phyloP scores from a whole-genome alignment of 2,888 invertebrate species.

The Caenorhabditis sinica region DNA sequence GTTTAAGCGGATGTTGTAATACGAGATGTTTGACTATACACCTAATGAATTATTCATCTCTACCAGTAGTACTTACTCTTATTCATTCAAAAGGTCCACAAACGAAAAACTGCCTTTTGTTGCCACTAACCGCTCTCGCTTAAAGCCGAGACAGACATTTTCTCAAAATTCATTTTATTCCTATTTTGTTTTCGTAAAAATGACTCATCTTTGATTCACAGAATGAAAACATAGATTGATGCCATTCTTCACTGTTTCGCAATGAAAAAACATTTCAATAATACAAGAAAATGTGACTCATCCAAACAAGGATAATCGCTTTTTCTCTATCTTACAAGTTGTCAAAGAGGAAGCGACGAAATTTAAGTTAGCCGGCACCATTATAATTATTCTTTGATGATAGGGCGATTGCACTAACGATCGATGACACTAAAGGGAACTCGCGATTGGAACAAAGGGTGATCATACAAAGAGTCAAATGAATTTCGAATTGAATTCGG shows the following conservation, averaged over 20 bases:
- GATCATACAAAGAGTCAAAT: slow-evolving; percentile 10
- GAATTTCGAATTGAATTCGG: slow-evolving; percentile 44
- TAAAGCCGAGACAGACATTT: too few species aligned
- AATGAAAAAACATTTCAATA: slow-evolving; percentile 33
- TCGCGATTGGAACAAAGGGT: slow-evolving; percentile 32
- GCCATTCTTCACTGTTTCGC: too few species aligned
- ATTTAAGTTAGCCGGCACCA: slow-evolving; percentile 3
- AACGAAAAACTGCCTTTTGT: too few species aligned
- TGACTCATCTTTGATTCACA: too few species aligned
- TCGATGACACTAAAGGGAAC: slow-evolving; percentile 39
- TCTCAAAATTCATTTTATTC: too few species aligned
- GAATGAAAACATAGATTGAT: too few species aligned
- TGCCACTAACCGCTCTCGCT: too few species aligned
- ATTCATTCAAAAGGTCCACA: background rate
- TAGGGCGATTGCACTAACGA: slow-evolving; percentile 40
- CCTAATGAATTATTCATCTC: slow-evolving; percentile 21
- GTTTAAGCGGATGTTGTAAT: background rate
- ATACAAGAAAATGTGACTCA: slow-evolving; percentile 29
- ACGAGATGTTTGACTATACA: slow-evolving; percentile 9
- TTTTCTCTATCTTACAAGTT: slow-evolving; percentile 25
- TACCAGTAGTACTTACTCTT: background rate
- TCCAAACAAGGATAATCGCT: background rate
- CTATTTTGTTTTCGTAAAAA: too few species aligned
- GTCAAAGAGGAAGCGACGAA: background rate
- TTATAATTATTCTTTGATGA: slow-evolving; percentile 41